phyloP scores from a whole-genome alignment of 2,888 invertebrate genomes.

The Erynnis tages region DNA sequence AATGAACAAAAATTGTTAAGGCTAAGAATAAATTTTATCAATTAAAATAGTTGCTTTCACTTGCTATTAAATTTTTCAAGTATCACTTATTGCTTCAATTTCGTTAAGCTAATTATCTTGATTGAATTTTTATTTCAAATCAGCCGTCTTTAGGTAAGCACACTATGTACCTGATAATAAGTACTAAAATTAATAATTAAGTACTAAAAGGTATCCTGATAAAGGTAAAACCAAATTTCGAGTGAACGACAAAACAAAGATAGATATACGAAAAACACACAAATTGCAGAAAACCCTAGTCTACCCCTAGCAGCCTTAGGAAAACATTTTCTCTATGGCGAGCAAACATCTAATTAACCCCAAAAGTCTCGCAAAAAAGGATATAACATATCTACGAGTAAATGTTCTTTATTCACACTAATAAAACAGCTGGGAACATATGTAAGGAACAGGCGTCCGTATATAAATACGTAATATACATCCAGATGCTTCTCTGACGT shows the following conservation, averaged over 20 bases:
- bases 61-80: too few relatives aligned
- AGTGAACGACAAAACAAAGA: not conserved
- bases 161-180: too few relatives aligned
- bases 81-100: too few relatives aligned
- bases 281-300: not conserved
- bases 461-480: constrained; percentile 65
- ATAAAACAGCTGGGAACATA: constrained; percentile 72
- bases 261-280: not conserved
- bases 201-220: too few relatives aligned
- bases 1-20: too few relatives aligned
- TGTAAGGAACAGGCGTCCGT: constrained; percentile 65
- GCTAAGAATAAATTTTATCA: too few relatives aligned
- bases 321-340: constrained; percentile 16
- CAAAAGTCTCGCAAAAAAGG: constrained; percentile 40
- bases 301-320: not conserved
- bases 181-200: too few relatives aligned
- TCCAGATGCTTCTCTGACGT: constrained; percentile 28
- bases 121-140: too few relatives aligned
- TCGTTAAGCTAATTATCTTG: too few relatives aligned
- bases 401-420: constrained; percentile 61
- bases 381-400: constrained; percentile 46
- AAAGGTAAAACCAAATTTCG: too few relatives aligned
- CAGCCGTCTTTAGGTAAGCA: too few relatives aligned
- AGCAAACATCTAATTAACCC: constrained; percentile 35
- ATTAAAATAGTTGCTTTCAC: too few relatives aligned